These are phyloP conservation scores for Coracopsis vasa DNA, from an alignment of 2,113 vertebrate species.

Conservation along the genomic window DNA sequence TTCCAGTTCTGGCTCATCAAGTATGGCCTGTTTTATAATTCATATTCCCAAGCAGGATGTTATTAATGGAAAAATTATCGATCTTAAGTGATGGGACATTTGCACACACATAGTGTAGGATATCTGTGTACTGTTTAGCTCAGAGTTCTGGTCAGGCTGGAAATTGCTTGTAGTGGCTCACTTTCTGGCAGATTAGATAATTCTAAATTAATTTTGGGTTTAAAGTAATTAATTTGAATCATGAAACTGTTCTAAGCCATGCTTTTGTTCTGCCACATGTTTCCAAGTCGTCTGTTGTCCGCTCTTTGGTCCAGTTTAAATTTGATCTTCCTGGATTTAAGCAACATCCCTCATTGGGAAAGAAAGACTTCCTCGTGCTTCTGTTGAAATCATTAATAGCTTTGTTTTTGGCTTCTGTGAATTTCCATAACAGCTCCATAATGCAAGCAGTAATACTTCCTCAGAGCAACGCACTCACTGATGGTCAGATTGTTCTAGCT, in stretches of 20 bases:
- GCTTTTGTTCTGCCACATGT: neutral
- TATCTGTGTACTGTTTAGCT: neutral
- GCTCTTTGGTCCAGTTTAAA: constrained; percentile 58
- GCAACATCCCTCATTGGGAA: constrained; percentile 58
- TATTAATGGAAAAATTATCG: neutral
- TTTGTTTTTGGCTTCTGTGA: constrained; percentile 36
- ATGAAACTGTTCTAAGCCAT: neutral
- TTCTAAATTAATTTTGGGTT: neutral
- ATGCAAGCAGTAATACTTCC: neutral
- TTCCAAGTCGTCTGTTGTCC: constrained; percentile 8
- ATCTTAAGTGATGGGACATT: neutral
- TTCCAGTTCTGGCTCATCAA: neutral
- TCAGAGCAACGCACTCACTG: neutral
- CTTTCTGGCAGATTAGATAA: neutral
- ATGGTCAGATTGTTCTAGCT: neutral
- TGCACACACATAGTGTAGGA: neutral
- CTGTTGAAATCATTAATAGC: constrained; percentile 34
- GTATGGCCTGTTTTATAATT: neutral
- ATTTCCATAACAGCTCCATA: constrained; percentile 30
- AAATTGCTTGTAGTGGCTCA: neutral
- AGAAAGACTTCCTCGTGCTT: constrained; percentile 30
- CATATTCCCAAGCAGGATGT: neutral
- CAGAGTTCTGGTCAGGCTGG: neutral
- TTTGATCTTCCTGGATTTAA: constrained; percentile 48
- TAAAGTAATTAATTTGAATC: neutral